Evolutionary conservation across 2,888 invertebrate genomes (phyloP).

Genomic region (Drosophila tripunctata): DNA sequence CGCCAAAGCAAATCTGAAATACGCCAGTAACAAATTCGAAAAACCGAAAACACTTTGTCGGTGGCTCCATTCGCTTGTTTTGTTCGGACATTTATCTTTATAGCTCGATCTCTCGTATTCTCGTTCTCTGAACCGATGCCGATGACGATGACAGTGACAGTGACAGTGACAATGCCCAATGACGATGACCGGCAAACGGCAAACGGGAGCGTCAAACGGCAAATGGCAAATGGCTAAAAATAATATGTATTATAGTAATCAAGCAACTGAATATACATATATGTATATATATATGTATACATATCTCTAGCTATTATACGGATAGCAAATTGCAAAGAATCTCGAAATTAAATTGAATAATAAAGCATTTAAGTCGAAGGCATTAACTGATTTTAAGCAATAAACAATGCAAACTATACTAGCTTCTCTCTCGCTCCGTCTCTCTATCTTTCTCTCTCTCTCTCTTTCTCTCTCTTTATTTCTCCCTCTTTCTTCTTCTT

Average conservation of each 20-base stretch:
- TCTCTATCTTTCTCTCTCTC: not conserved
- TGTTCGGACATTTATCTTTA: constrained; percentile 60
- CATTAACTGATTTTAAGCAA: constrained; percentile 18
- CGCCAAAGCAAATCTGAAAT: constrained; percentile 53
- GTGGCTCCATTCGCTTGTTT: constrained; percentile 44
- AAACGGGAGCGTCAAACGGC: constrained; percentile 18
- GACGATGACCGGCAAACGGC: constrained; percentile 17
- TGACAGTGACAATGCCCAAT: constrained; percentile 17
- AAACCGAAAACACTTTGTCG: constrained; percentile 65
- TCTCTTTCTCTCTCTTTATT: not conserved
- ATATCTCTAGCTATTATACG: constrained; percentile 1
- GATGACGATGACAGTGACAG: constrained; percentile 21
- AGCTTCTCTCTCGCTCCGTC: not conserved
- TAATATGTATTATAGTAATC: constrained; percentile 21
- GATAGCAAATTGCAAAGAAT: constrained; percentile 24
- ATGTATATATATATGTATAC: not conserved
- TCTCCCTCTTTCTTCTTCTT: no score
- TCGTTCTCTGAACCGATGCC: constrained; percentile 37
- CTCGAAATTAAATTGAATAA: constrained; percentile 38
- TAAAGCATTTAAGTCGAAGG: constrained; percentile 23
- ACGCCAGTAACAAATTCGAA: constrained; percentile 2
- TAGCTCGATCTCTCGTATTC: constrained; percentile 52
- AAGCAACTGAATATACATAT: not conserved
- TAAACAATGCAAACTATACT: not conserved
- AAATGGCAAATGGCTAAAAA: constrained; percentile 23